Percentiles rank a stretch among this genome's conserved stretches.
Conservation (phyloP, 2,797 vertebrate species). For the Pteronotus mesoamericanus region DNA sequence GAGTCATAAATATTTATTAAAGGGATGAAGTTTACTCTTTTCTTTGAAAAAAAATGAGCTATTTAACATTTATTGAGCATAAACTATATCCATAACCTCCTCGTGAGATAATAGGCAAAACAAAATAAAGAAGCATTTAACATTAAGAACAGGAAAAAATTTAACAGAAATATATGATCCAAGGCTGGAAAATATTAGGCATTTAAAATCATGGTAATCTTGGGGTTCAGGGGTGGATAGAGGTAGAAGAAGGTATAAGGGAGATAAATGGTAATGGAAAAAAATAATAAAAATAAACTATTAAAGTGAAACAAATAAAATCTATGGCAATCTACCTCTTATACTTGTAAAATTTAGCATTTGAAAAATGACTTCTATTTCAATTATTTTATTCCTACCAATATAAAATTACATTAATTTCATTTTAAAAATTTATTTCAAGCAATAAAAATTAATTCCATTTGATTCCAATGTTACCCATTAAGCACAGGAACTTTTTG, state of each 20-base stretch:
- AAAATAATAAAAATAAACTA: neutral
- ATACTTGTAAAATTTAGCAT: neutral
- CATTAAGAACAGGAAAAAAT: neutral
- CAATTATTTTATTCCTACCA: neutral
- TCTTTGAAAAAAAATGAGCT: neutral
- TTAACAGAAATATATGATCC: neutral
- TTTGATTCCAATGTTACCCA: neutral
- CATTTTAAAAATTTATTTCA: neutral
- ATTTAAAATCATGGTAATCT: neutral
- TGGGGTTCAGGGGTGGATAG: neutral
- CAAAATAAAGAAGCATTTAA: neutral
- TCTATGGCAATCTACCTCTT: neutral
- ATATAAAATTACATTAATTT: neutral
- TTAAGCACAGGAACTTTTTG: neutral
- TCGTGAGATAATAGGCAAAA: neutral
- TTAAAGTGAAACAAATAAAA: neutral
- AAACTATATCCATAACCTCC: neutral
- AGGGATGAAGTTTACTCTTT: neutral
- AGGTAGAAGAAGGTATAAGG: neutral
- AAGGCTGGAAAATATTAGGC: neutral
- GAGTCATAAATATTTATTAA: neutral
- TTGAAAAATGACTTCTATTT: neutral
- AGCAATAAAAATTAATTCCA: neutral
- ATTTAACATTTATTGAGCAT: neutral
- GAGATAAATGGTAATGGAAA: neutral